phyloP scores from a whole-genome alignment of 2,888 invertebrate genomes.

The Epistrophe eligans region DNA sequence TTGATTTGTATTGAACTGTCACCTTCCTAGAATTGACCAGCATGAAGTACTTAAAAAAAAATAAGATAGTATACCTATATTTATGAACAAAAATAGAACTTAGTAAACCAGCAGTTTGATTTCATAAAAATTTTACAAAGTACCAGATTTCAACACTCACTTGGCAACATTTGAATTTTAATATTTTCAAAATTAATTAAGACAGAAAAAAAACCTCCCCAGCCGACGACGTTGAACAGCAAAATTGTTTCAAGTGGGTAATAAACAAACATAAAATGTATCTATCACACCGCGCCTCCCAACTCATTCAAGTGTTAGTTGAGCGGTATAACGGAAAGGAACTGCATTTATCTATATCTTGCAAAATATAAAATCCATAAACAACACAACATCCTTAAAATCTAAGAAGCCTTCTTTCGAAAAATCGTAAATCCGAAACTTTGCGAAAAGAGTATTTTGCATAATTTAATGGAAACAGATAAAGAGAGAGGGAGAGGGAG shows the following conservation, averaged over 20 bases:
- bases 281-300: neutral
- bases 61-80: too few species aligned
- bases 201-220: neutral
- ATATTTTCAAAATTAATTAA: neutral
- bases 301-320: too few species aligned
- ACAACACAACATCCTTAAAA: slow-evolving; percentile 47
- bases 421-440: slow-evolving; percentile 71
- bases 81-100: too few species aligned
- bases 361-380: slow-evolving; percentile 2
- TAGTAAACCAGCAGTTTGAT: too few species aligned
- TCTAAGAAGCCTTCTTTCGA: slow-evolving; percentile 68
- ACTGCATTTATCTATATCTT: neutral
- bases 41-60: too few species aligned
- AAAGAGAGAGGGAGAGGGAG: neutral
- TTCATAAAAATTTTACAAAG: too few species aligned
- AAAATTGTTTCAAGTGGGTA: slow-evolving; percentile 2
- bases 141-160: neutral
- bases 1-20: too few species aligned
- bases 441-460: slow-evolving; percentile 59
- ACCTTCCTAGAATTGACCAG: too few species aligned
- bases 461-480: slow-evolving; percentile 52
- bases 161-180: neutral
- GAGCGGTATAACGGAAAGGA: neutral
- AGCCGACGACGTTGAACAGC: neutral
- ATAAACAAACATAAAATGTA: neutral